Evolutionary conservation across 1,140 invertebrate genomes (phyloP).

Genomic region (Drosophila burlai): DNA sequence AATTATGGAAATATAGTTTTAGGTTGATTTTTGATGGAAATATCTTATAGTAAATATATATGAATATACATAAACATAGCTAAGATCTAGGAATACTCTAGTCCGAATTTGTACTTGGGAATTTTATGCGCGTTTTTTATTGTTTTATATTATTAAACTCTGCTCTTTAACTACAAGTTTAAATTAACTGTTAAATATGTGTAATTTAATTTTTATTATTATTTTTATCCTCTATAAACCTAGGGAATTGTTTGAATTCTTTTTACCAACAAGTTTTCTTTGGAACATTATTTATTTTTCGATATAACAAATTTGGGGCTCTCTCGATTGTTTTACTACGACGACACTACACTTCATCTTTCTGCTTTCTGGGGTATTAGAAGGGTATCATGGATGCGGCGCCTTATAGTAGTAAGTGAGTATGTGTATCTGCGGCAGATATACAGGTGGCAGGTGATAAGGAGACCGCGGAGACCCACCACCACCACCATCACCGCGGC

Average conservation of each 20-base stretch:
- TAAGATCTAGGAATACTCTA: too few species aligned
- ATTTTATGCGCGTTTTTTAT: too few species aligned
- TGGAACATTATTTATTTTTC: slow-evolving; percentile 5
- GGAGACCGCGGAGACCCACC: not conserved
- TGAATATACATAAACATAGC: too few species aligned
- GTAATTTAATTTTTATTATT: too few species aligned
- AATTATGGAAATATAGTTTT: not conserved
- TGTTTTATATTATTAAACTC: too few species aligned
- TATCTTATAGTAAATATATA: too few species aligned
- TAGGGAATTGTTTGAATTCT: too few species aligned
- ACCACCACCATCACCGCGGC: not conserved
- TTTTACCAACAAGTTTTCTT: slow-evolving; percentile 1
- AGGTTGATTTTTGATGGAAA: too few species aligned
- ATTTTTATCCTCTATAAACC: too few species aligned
- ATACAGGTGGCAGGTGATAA: slow-evolving; percentile 29
- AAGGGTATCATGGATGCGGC: slow-evolving; percentile 23
- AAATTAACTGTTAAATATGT: too few species aligned
- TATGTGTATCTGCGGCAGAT: slow-evolving; percentile 11
- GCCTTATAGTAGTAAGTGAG: not conserved
- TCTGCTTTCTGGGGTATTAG: not conserved
- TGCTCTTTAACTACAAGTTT: too few species aligned
- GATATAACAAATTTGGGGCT: slow-evolving; percentile 4
- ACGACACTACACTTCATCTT: not conserved
- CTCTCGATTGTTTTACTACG: not conserved
- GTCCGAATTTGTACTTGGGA: too few species aligned